Percentiles rank a stretch among this genome's conserved stretches.
phyloP scores from a whole-genome alignment of 2,888 invertebrate genomes.

The Falcaria lacertinaria region DNA sequence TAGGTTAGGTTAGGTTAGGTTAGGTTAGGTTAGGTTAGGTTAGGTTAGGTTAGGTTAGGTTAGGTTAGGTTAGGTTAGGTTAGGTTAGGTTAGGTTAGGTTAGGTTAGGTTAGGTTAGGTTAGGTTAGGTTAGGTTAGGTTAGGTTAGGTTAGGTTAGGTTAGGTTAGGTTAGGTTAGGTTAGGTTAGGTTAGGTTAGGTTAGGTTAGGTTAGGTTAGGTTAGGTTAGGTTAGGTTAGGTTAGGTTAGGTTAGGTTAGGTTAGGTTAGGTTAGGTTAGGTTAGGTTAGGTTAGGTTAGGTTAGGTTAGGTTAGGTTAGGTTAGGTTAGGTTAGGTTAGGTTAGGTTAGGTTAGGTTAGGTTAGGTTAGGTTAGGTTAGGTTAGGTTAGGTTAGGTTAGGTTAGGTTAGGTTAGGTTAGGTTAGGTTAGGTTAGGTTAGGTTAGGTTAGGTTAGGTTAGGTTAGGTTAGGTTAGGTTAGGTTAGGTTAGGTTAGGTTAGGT shows the following conservation, averaged over 20 bases:
- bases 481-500: not conserved
- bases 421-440: not conserved
- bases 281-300: slow-evolving; percentile 4
- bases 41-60: slow-evolving; percentile 6
- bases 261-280: slow-evolving; percentile 12
- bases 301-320: not conserved
- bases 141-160: slow-evolving; percentile 9
- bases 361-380: not conserved
- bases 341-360: not conserved
- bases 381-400: not conserved
- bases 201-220: slow-evolving; percentile 13
- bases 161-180: slow-evolving; percentile 10
- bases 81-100: slow-evolving; percentile 5
- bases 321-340: slow-evolving; percentile 5
- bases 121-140: slow-evolving; percentile 15
- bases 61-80: slow-evolving; percentile 5
- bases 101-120: slow-evolving; percentile 11
- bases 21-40: slow-evolving; percentile 5
- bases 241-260: slow-evolving; percentile 13
- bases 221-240: slow-evolving; percentile 13
- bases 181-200: slow-evolving; percentile 13
- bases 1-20: not conserved
- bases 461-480: not conserved
- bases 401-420: not conserved
- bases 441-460: not conserved